A percentile compares a stretch with the other conserved stretches of the same genome.
These are phyloP conservation scores for Turritopsis rubra DNA, from an alignment of 30 jellyfish, hydroid and myxozoan genomes.

Conservation along the genomic window DNA sequence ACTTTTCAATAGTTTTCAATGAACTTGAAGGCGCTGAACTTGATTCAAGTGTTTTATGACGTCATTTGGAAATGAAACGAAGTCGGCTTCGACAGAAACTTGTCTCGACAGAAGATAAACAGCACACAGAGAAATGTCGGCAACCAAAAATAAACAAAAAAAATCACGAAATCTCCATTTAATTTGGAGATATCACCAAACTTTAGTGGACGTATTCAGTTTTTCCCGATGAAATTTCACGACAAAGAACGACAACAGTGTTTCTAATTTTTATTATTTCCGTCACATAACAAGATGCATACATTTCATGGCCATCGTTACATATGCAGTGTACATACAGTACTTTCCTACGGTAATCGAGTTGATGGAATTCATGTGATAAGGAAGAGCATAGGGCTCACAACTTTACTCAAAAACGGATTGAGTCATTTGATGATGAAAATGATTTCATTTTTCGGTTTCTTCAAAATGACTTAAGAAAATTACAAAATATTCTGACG, in stretches of 20 bases:
- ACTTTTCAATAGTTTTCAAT: no score
- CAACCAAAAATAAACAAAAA: neutral
- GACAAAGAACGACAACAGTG: neutral
- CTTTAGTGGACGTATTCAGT: neutral
- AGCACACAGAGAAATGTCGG: neutral
- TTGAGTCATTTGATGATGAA: no score
- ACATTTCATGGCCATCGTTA: no score
- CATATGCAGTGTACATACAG: no score
- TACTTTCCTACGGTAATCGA: neutral
- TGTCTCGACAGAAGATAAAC: neutral
- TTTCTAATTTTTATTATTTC: no score
- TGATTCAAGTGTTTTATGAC: neutral
- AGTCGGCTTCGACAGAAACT: neutral
- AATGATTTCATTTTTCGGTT: neutral
- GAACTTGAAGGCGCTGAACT: neutral
- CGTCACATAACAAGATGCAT: no score
- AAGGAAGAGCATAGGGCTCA: neutral
- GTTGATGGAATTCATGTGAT: neutral
- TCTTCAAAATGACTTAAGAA: neutral
- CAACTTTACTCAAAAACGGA: no score
- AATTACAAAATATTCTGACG: neutral
- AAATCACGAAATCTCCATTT: neutral
- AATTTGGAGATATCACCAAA: no score
- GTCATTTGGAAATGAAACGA: neutral
- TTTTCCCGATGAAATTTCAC: neutral